These are phyloP conservation scores for Notospermus geniculatus DNA, from an alignment of 1,140 invertebrate species.

Conservation along the genomic window DNA sequence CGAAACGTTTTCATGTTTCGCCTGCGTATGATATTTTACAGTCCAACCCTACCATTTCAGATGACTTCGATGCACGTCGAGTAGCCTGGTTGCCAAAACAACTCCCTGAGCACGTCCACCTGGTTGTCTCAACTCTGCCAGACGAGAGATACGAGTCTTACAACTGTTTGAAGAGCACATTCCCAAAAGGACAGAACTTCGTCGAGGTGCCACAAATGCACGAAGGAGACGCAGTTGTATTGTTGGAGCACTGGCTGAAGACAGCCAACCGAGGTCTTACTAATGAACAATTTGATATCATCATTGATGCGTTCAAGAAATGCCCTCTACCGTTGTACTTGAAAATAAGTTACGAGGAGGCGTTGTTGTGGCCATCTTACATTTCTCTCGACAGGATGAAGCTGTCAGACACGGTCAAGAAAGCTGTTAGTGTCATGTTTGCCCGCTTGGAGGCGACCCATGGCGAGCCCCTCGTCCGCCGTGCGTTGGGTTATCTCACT, in stretches of 20 bases:
- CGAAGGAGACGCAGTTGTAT: constrained; percentile 36
- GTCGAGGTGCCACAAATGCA: constrained; percentile 37
- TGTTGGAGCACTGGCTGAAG: constrained; percentile 42
- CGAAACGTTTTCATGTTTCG: no score
- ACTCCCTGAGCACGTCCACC: constrained; percentile 52
- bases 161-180: constrained; percentile 26
- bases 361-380: constrained; percentile 42
- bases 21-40: no score
- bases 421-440: constrained; percentile 59
- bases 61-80: constrained; percentile 43
- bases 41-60: constrained; percentile 27
- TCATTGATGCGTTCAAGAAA: constrained; percentile 38
- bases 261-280: constrained; percentile 30
- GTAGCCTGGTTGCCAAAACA: constrained; percentile 49
- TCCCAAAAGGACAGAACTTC: constrained; percentile 26
- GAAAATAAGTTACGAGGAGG: constrained; percentile 43
- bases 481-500: constrained; percentile 67
- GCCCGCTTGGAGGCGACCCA: constrained; percentile 67
- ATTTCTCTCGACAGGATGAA: constrained; percentile 31
- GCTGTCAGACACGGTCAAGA: constrained; percentile 41
- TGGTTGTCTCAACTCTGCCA: constrained; percentile 67
- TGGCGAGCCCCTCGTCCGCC: constrained; percentile 59
- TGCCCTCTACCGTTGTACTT: constrained; percentile 48
- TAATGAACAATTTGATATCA: constrained; percentile 38
- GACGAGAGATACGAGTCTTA: constrained; percentile 45